Percentiles rank a stretch among this genome's conserved stretches.
Evolutionary conservation across 2,113 vertebrate species (phyloP).

Genomic region (Alligator sinensis): DNA sequence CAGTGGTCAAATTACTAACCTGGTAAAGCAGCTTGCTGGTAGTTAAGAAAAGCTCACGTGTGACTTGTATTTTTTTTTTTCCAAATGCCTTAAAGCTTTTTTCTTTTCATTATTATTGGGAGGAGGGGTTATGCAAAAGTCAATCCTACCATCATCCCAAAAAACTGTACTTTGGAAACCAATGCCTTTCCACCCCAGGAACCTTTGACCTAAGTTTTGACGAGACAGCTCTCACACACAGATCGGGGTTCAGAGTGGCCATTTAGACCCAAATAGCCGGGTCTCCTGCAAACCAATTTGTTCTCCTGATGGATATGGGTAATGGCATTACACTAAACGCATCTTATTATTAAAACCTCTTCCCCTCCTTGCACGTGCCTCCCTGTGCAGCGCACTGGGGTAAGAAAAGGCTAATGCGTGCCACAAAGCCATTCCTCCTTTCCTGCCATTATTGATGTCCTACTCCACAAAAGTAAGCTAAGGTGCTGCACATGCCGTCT

Average conservation of each 20-base stretch:
- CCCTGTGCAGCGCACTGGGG: not conserved
- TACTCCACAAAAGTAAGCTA: not conserved
- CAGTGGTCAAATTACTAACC: not conserved
- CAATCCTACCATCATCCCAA: not conserved
- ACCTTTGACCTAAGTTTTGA: not conserved
- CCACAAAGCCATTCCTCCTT: not conserved
- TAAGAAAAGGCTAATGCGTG: not conserved
- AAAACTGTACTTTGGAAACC: not conserved
- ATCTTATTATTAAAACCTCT: not conserved
- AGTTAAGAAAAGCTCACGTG: not conserved
- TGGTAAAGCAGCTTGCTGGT: not conserved
- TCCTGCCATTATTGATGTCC: not conserved
- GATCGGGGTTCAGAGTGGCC: fast-evolving
- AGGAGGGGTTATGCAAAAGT: not conserved
- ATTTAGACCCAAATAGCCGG: not conserved
- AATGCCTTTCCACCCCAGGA: too few species aligned
- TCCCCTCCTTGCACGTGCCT: not conserved
- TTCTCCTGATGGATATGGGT: not conserved
- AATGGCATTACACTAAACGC: not conserved
- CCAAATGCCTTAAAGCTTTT: not conserved
- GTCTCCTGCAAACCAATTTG: not conserved
- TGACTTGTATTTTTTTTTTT: not conserved
- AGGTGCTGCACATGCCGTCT: conserved; percentile 45
- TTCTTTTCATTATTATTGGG: not conserved
- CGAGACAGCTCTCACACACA: fast-evolving